phyloP scores from a whole-genome alignment of 2,797 vertebrate genomes.

The Linurgus olivaceus region DNA sequence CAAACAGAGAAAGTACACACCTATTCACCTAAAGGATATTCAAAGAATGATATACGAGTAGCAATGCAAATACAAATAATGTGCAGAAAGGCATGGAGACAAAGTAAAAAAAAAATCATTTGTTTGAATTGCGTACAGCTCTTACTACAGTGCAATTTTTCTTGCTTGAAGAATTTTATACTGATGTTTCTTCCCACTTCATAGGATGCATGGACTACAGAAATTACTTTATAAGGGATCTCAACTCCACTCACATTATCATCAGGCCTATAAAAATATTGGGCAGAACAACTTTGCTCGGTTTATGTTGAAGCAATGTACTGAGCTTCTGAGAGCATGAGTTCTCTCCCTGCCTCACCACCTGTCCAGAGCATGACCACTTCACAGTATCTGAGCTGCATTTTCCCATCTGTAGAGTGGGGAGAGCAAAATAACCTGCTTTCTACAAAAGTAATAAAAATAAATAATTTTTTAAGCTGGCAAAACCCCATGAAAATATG shows the following conservation, averaged over 20 bases:
- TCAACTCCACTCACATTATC: not conserved
- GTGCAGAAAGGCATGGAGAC: not conserved
- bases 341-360: not conserved
- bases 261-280: not conserved
- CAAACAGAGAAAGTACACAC: not conserved
- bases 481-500: not conserved
- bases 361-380: not conserved
- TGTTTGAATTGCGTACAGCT: fast-evolving
- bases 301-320: not conserved
- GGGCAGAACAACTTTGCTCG: not conserved
- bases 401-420: not conserved
- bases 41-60: fast-evolving
- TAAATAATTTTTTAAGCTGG: not conserved
- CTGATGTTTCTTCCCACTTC: not conserved
- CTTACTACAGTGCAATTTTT: not conserved
- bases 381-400: not conserved
- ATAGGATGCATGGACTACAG: not conserved
- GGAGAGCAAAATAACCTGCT: not conserved
- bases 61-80: not conserved
- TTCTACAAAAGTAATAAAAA: not conserved
- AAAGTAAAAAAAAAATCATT: not conserved
- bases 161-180: not conserved
- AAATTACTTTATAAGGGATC: not conserved
- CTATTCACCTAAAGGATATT: not conserved
- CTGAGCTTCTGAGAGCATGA: not conserved